A percentile compares a stretch with the other conserved stretches of the same genome.
These are phyloP conservation scores for Hermaeophaga mercurialis DNA, from an alignment of 2,888 invertebrate species.

Conservation along the genomic window DNA sequence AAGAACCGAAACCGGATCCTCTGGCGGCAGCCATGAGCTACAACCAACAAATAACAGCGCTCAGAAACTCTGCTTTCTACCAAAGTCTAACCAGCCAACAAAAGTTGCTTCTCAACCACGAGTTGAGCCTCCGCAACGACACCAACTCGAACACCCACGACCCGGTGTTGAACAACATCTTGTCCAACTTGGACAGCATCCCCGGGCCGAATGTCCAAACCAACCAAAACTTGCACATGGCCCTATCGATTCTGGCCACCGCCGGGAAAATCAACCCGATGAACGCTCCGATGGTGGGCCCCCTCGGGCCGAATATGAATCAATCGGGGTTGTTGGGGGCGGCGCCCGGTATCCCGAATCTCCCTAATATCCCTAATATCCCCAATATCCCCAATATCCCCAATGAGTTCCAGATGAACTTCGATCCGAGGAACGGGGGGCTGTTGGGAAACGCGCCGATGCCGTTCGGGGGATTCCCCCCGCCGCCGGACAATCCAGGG, in stretches of 20 bases:
- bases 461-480: slow-evolving; percentile 37
- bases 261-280: slow-evolving; percentile 58
- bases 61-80: slow-evolving; percentile 73
- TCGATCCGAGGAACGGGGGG: slow-evolving; percentile 54
- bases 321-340: slow-evolving; percentile 62
- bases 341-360: slow-evolving; percentile 58
- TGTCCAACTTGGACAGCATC: slow-evolving; percentile 64
- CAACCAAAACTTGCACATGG: slow-evolving; percentile 57
- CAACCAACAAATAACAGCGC: slow-evolving; percentile 67
- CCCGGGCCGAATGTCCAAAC: slow-evolving; percentile 45
- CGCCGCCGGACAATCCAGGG: slow-evolving; percentile 57
- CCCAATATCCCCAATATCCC: slow-evolving; percentile 38
- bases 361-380: slow-evolving; percentile 40
- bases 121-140: slow-evolving; percentile 63
- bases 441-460: slow-evolving; percentile 48
- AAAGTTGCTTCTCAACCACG: slow-evolving; percentile 73
- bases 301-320: slow-evolving; percentile 58
- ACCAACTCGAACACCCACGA: slow-evolving; percentile 61
- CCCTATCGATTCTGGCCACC: slow-evolving; percentile 54
- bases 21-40: slow-evolving; percentile 53
- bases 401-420: slow-evolving; percentile 54
- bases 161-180: slow-evolving; percentile 66
- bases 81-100: slow-evolving; percentile 73
- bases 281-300: slow-evolving; percentile 24
- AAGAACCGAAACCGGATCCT: slow-evolving; percentile 37